Base-by-base conservation (phyloP, 2,888 invertebrate genomes). In the Leptopilina myrica region DNA sequence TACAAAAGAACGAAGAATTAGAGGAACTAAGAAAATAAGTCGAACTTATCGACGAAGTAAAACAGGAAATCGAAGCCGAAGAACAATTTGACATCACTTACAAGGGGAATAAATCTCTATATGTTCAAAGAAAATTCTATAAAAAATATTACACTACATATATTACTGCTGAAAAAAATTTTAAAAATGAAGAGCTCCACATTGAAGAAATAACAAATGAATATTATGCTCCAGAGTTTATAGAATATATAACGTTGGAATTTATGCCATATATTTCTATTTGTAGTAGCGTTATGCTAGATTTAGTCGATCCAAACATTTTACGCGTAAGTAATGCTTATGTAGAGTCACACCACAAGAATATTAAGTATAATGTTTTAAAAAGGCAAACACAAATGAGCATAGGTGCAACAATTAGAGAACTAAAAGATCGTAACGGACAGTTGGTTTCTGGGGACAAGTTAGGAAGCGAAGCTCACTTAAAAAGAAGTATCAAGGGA, bases 311-410 rank as follows among this genome's bases (percentile, higher is more conserved):
- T 66, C 5, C n/a, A n/a, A 33, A 80, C 1, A 78, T 83, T 40
- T 82, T 82, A 12, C 78, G 82, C 53, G 53, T 84, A 7, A 84
- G 80, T 12, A 85, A 85, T 66, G 84, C 83, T 9, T 82, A 78
- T 12, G 76, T 81, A 8, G 83, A 84, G 73, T 79, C 76, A 43
- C 76, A 78, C 14, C 62, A 80, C 9, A 20, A 40, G 62, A 64
- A 66, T 3, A 33, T 80, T 9, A 80, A 80, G 46, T 15, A 46
- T 7, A 15, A 67, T 11, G n/a, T 67, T 9, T 8, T 67, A 4
- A 20, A 46, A 1, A 67, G 15, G 4, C 66, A 67, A 11, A 15
- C 43, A 4, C 15, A 67, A 4, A 67, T 46, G 11, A 46, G 15
- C 5, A 15, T 67, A 11, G 66, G 15, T 3, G 15, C 9, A n/a